Evolutionary conservation across 2,888 invertebrate genomes (phyloP).

Genomic region (Drosophila antonietae): DNA sequence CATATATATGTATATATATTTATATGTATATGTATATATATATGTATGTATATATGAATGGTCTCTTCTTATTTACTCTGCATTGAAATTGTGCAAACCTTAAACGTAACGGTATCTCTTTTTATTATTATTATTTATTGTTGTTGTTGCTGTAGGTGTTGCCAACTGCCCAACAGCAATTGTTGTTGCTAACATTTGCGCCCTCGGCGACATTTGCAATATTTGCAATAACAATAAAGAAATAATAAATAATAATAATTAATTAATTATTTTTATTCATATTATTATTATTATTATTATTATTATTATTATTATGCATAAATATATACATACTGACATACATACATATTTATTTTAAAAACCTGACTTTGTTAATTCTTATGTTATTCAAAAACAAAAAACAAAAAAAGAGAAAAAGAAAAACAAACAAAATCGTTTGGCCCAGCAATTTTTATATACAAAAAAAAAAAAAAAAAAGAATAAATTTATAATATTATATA

Average conservation of each 20-base stretch:
- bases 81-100: conserved; percentile 66
- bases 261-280: conserved; percentile 30
- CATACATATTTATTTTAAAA: conserved; percentile 78
- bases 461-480: conserved; percentile 34
- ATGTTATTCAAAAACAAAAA: conserved; percentile 56
- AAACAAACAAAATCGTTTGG: conserved; percentile 36
- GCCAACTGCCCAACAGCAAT: conserved; percentile 78
- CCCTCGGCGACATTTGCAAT: conserved; percentile 67
- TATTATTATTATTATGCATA: conserved; percentile 35
- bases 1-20: background rate
- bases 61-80: conserved; percentile 80
- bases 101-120: conserved; percentile 80
- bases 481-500: conserved; percentile 5
- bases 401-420: conserved; percentile 22
- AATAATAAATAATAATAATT: conserved; percentile 1
- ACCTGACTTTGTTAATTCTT: conserved; percentile 79
- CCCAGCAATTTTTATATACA: conserved; percentile 54
- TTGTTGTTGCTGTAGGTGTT: conserved; percentile 78
- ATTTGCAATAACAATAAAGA: conserved; percentile 76
- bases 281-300: conserved; percentile 59
- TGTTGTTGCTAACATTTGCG: conserved; percentile 76
- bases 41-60: conserved; percentile 44
- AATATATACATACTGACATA: conserved; percentile 48
- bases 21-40: background rate
- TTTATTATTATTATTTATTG: conserved; percentile 2